These are phyloP conservation scores for Pasiphila rectangulata DNA, from an alignment of 2,888 invertebrate genomes.

Conservation along the genomic window DNA sequence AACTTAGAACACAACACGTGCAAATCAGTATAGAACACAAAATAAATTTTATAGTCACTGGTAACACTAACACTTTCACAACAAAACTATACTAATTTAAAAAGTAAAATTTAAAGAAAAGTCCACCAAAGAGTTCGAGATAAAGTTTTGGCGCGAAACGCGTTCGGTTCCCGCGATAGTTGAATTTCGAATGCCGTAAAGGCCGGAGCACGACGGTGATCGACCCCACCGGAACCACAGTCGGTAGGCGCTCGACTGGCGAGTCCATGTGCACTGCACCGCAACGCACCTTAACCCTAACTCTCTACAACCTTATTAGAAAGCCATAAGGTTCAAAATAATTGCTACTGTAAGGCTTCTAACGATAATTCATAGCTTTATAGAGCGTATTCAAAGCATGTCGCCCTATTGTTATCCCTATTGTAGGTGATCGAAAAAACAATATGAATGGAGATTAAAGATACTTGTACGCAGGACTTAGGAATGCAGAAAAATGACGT, in stretches of 20 bases:
- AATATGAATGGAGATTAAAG: constrained; percentile 51
- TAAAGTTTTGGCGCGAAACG: constrained; percentile 57
- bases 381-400: constrained; percentile 72
- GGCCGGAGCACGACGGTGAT: constrained; percentile 69
- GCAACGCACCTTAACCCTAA: constrained; percentile 56
- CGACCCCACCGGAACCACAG: constrained; percentile 81
- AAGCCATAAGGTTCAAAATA: constrained; percentile 33
- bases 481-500: constrained; percentile 35
- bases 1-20: constrained; percentile 28
- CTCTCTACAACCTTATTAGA: constrained; percentile 28
- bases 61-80: constrained; percentile 28
- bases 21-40: constrained; percentile 22
- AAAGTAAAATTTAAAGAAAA: constrained; percentile 24
- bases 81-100: constrained; percentile 16
- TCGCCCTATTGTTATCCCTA: constrained; percentile 58
- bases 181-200: constrained; percentile 59
- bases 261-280: constrained; percentile 75
- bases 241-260: constrained; percentile 75
- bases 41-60: constrained; percentile 14
- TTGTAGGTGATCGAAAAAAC: constrained; percentile 60
- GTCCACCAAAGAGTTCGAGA: constrained; percentile 30
- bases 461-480: constrained; percentile 51
- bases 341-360: constrained; percentile 35
- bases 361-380: constrained; percentile 68
- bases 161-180: constrained; percentile 52